Conservation (phyloP, 2,797 vertebrate genomes). For the Cichlasoma orientale region DNA sequence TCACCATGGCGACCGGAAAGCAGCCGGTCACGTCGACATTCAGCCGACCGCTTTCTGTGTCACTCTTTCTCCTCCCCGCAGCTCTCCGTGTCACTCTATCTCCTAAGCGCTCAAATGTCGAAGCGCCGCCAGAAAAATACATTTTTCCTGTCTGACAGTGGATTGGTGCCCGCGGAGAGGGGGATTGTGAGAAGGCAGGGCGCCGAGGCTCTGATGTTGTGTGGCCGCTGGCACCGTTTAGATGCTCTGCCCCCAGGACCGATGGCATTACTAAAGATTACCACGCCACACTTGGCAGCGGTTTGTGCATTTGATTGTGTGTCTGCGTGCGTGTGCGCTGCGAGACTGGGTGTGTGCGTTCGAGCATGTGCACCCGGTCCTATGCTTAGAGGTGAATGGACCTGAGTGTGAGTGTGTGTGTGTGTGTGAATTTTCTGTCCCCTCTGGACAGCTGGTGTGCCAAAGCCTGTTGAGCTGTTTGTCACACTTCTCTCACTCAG, state of each 20-base stretch:
- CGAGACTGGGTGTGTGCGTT: not conserved
- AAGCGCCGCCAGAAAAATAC: conserved; percentile 53
- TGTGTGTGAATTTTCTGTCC: conserved; percentile 26
- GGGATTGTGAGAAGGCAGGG: conserved; percentile 65
- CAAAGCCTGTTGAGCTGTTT: conserved; percentile 79
- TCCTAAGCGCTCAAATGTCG: conserved; percentile 24
- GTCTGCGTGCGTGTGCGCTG: conserved; percentile 4
- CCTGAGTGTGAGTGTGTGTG: conserved; percentile 16
- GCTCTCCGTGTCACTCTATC: conserved; percentile 17
- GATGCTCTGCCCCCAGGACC: conserved; percentile 66
- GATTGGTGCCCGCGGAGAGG: conserved; percentile 52
- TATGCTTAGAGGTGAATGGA: conserved; percentile 21
- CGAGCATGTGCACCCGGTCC: not conserved
- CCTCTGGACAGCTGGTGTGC: conserved; percentile 72
- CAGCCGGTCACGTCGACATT: conserved; percentile 27
- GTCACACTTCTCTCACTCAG: conserved; percentile 75
- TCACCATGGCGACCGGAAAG: conserved; percentile 47
- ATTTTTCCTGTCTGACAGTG: conserved; percentile 51
- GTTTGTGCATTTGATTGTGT: conserved; percentile 38
- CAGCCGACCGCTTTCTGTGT: conserved; percentile 22
- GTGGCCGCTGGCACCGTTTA: conserved; percentile 67
- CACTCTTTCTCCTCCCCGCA: not conserved
- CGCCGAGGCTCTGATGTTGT: conserved; percentile 67
- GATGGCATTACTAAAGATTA: conserved; percentile 77
- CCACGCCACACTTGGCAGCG: conserved; percentile 63